Evolutionary conservation across 2,797 vertebrate genomes (phyloP).

Genomic region (Urosaurus nigricauda): DNA sequence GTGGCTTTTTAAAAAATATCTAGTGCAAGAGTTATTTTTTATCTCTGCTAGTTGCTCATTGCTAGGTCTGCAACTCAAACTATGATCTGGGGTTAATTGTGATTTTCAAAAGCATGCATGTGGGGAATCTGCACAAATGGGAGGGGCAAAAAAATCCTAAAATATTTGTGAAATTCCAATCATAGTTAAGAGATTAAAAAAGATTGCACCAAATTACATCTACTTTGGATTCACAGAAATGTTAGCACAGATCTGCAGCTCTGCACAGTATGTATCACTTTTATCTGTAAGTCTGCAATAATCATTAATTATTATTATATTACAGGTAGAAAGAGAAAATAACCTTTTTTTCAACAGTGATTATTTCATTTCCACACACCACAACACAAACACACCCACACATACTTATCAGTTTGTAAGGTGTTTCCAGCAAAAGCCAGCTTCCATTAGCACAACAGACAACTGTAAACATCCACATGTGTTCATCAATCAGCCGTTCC

Average conservation of each 20-base stretch:
- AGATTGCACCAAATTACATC: not conserved
- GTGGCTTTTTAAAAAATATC: no score
- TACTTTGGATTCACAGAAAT: not conserved
- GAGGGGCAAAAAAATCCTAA: not conserved
- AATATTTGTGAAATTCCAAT: not conserved
- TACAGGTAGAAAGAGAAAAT: not conserved
- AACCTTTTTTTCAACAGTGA: not conserved
- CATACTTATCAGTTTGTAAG: not conserved
- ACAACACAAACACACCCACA: not conserved
- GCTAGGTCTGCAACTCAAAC: not conserved
- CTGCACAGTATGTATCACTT: not conserved
- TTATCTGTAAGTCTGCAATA: not conserved
- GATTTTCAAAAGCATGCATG: not conserved
- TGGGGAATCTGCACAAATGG: not conserved
- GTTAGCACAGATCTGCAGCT: not conserved
- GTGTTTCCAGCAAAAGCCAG: conserved; percentile 1
- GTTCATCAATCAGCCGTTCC: conserved; percentile 17
- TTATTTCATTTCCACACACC: not conserved
- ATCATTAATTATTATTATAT: conserved; percentile 1
- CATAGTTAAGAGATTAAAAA: not conserved
- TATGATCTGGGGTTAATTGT: not conserved
- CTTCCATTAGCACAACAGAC: not conserved
- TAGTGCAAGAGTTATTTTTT: no score
- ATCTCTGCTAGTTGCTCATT: no score
- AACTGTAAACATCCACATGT: conserved; percentile 11